Base-by-base conservation (phyloP, 2,888 invertebrate genomes). In the Tinea pellionella region DNA sequence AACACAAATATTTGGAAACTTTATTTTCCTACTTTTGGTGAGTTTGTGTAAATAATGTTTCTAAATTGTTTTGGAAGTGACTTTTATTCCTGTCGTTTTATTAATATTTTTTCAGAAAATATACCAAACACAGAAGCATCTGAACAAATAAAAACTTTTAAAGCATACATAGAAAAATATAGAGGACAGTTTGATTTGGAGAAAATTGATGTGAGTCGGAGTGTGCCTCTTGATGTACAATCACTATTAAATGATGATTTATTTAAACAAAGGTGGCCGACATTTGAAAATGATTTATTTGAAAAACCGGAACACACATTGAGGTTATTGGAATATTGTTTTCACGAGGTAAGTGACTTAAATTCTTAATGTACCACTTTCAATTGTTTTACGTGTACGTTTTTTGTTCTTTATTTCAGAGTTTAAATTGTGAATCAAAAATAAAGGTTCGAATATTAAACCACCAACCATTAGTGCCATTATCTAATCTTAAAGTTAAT, bases 21-120 rank as follows among this genome's bases (percentile, higher is more conserved):
- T 8, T 96, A 96, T 79, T 94, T 96, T 74, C 90, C 92, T 41
- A 86, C 89, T 60, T 91, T 92, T 87, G 90, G 92, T 90, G 75
- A 67, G 61, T 69, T 66, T 53, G 6, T 24, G 2, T 24, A 24
- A 3, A 24, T n/a, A n/a, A n/a, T n/a, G n/a, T n/a, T n/a, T n/a
- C n/a, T n/a, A 24, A 24, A 24, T 6, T 6, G 6, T 24, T 24
- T 24, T 24, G 2, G 24, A 24, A 24, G 6, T 3, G 6, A 24
- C 24, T 24, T 24, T 24, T 24, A 24, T 24, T 24, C 3, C 24
- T 24, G 6, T 24, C 2, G 6, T 24, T 24, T 24, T 24, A 6
- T 24, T 24, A 24, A 24, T 24, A 24, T 24, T 24, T 24, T 24
- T 24, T n/a, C n/a, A 84, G 81, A 76, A 61, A 69, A 71, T 61